phyloP scores from a whole-genome alignment of 2,888 invertebrate species.

The Chromoteleia sp. region DNA sequence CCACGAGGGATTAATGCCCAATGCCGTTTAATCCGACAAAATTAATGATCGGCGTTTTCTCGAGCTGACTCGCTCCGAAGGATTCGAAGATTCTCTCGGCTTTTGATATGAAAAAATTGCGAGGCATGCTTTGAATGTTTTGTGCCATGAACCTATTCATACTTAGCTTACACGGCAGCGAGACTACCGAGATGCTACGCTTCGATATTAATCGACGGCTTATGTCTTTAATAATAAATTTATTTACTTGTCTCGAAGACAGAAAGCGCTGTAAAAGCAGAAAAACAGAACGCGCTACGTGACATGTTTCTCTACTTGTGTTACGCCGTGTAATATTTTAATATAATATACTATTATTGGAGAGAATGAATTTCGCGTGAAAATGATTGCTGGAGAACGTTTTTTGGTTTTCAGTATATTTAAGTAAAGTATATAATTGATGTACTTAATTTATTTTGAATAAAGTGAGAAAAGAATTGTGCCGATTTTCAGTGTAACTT shows the following conservation, averaged over 20 bases:
- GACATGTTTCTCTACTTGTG: slow-evolving; percentile 60
- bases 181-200: slow-evolving; percentile 79
- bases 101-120: slow-evolving; percentile 67
- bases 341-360: too few relatives aligned
- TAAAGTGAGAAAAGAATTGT: too few relatives aligned
- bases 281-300: slow-evolving; percentile 48
- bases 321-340: slow-evolving; percentile 57
- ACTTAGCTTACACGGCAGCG: slow-evolving; percentile 76
- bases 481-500: too few relatives aligned
- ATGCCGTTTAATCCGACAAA: slow-evolving; percentile 83
- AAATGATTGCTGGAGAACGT: too few relatives aligned
- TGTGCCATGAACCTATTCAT: slow-evolving; percentile 79
- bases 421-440: too few relatives aligned
- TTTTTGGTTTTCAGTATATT: too few relatives aligned
- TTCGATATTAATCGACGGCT: slow-evolving; percentile 82
- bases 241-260: slow-evolving; percentile 71
- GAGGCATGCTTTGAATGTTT: slow-evolving; percentile 67
- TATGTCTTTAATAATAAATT: slow-evolving; percentile 83
- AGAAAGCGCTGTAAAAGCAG: slow-evolving; percentile 35
- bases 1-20: slow-evolving; percentile 81
- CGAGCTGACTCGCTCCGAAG: slow-evolving; percentile 72
- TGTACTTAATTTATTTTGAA: too few relatives aligned
- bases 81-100: slow-evolving; percentile 78
- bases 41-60: slow-evolving; percentile 83
- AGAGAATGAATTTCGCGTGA: too few relatives aligned